Evolutionary conservation across 2,113 vertebrate species (phyloP).

Genomic region (Nymphicus hollandicus): DNA sequence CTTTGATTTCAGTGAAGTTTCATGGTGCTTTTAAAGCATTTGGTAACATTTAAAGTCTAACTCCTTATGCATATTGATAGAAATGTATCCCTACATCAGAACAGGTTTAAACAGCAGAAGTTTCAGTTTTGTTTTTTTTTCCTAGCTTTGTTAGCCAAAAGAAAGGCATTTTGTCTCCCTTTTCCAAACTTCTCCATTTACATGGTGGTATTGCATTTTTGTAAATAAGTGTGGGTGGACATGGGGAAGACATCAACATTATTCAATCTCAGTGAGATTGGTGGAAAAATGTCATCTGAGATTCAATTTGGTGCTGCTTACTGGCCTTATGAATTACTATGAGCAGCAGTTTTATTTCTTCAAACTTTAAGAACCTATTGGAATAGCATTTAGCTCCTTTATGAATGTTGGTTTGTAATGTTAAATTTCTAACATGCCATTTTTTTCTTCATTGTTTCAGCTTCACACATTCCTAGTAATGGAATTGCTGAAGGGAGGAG

Average conservation of each 20-base stretch:
- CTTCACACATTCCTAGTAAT: conserved; percentile 94
- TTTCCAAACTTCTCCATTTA: neutral
- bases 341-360: neutral
- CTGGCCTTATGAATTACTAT: neutral
- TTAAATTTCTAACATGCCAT: neutral
- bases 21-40: neutral
- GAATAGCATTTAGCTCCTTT: neutral
- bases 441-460: conserved; percentile 65
- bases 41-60: neutral
- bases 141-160: neutral
- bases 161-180: neutral
- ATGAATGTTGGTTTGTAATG: neutral
- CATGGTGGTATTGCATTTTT: neutral
- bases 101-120: neutral
- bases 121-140: neutral
- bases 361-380: neutral
- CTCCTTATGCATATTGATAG: neutral
- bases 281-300: neutral
- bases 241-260: neutral
- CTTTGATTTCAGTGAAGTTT: neutral
- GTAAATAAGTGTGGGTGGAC: neutral
- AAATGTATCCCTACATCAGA: neutral
- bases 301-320: neutral
- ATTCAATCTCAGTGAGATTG: neutral
- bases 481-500: conserved; percentile 92